Percentiles rank a stretch among this genome's conserved stretches.
Conservation (phyloP, 2,888 invertebrate species). For the Chrysolina americana region DNA sequence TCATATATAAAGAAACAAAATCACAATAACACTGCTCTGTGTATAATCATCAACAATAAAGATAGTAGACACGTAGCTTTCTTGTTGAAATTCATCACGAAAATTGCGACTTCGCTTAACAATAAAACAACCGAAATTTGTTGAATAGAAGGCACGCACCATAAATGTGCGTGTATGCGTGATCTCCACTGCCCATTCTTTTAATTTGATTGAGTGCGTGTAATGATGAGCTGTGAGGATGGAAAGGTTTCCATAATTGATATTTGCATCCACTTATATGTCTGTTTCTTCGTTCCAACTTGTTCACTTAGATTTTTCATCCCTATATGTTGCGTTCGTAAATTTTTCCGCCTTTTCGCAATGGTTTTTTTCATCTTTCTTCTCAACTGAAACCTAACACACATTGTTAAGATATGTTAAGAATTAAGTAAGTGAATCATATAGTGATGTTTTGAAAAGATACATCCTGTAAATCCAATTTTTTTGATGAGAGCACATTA, state of each 20-base stretch:
- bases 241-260: conserved; percentile 47
- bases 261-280: conserved; percentile 30
- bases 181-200: conserved; percentile 28
- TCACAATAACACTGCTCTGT: background rate
- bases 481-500: too few relatives aligned
- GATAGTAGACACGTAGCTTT: conserved; percentile 32
- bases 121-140: conserved; percentile 34
- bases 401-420: too few relatives aligned
- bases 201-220: conserved; percentile 44
- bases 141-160: conserved; percentile 5
- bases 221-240: conserved; percentile 55
- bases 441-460: too few relatives aligned
- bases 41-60: conserved; percentile 35
- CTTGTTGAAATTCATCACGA: conserved; percentile 29
- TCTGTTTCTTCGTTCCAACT: background rate
- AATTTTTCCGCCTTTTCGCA: too few relatives aligned
- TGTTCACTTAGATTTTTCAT: too few relatives aligned
- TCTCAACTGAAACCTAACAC: too few relatives aligned
- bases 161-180: conserved; percentile 29
- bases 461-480: too few relatives aligned
- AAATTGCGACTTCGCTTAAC: conserved; percentile 25
- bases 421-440: too few relatives aligned
- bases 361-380: too few relatives aligned
- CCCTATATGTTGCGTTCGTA: too few relatives aligned
- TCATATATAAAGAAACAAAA: background rate